These are phyloP conservation scores for Sphenodon punctatus DNA, from an alignment of 2,797 vertebrate species.

Conservation along the genomic window DNA sequence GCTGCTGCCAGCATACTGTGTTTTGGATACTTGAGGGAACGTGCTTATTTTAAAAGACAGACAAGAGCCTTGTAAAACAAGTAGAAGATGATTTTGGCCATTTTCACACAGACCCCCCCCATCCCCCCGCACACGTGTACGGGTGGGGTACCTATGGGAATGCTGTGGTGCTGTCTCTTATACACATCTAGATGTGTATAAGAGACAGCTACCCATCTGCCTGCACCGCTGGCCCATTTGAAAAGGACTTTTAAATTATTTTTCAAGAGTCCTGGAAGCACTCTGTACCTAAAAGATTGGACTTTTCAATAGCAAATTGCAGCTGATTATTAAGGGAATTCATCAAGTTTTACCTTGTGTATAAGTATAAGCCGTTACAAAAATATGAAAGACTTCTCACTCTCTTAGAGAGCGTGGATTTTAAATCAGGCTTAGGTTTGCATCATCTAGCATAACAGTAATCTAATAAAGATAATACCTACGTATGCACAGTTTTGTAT, in stretches of 20 bases:
- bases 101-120: too few relatives aligned
- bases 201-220: too few relatives aligned
- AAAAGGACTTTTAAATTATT: too few relatives aligned
- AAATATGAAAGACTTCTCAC: background rate
- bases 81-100: too few relatives aligned
- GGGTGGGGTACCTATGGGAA: too few relatives aligned
- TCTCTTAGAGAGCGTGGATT: background rate
- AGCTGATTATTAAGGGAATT: background rate
- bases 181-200: too few relatives aligned
- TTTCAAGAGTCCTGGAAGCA: background rate
- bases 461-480: constrained; percentile 53
- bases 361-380: background rate
- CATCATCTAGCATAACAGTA: background rate
- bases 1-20: background rate
- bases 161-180: too few relatives aligned
- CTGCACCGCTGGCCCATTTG: too few relatives aligned
- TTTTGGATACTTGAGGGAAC: background rate
- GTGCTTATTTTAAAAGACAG: background rate
- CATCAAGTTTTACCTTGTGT: background rate
- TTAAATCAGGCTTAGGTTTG: background rate
- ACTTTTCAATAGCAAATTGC: background rate
- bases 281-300: background rate
- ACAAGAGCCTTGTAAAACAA: too few relatives aligned
- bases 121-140: too few relatives aligned
- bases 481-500: constrained; percentile 88